A percentile compares a stretch with the other conserved stretches of the same genome.
Conservation (phyloP, 2,113 vertebrate species). For the Muntiacus muntjak region DNA sequence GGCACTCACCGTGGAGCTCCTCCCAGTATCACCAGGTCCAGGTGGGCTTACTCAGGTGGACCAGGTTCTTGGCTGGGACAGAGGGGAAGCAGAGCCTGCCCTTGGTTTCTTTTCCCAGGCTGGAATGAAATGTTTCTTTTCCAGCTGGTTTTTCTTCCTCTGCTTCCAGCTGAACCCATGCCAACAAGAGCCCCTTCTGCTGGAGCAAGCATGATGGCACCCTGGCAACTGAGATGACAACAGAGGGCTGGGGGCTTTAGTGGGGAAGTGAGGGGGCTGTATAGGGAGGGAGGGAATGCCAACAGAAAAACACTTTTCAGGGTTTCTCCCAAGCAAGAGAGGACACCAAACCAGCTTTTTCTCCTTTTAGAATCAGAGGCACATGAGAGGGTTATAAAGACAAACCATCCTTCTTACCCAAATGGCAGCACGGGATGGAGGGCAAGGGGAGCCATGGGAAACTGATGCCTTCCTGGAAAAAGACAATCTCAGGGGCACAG, state of each 20-base stretch:
- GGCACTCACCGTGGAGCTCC: not conserved
- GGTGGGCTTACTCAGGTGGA: not conserved
- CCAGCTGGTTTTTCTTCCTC: conserved; percentile 42
- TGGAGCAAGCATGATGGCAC: not conserved
- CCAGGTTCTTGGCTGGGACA: conserved; percentile 27
- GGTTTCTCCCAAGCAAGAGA: not conserved
- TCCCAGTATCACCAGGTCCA: not conserved
- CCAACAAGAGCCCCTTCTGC: conserved; percentile 61
- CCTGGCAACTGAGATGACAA: conserved; percentile 38
- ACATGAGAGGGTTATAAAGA: not conserved
- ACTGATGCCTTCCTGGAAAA: not conserved
- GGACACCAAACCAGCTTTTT: not conserved
- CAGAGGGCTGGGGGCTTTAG: not conserved
- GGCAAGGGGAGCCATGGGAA: not conserved
- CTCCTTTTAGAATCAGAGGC: not conserved
- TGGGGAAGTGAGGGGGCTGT: not conserved
- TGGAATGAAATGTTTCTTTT: conserved; percentile 45
- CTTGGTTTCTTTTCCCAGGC: conserved; percentile 63
- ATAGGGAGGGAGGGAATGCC: not conserved
- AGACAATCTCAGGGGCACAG: not conserved
- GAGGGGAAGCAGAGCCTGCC: not conserved
- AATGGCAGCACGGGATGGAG: not conserved
- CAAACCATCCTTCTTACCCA: not conserved
- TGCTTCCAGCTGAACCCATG: conserved; percentile 52
- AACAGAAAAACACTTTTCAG: not conserved